These are phyloP conservation scores for Acropora yongei DNA, from an alignment of 64 coral and sea anemone genomes.

Conservation along the genomic window DNA sequence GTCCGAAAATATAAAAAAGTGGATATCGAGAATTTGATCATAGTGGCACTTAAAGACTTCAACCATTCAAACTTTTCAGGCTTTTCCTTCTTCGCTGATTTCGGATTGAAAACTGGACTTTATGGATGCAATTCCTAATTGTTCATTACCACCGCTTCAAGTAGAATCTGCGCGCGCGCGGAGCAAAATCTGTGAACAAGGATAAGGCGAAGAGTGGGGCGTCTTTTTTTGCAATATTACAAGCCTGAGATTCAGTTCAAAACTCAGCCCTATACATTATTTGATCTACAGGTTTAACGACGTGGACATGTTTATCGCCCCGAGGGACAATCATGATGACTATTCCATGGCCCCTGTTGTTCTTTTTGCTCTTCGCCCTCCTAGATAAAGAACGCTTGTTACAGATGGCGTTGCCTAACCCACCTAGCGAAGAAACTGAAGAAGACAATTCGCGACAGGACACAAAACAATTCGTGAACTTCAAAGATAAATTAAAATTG, in stretches of 20 bases:
- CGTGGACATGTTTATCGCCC: conserved; percentile 73
- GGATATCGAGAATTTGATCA: too few relatives aligned
- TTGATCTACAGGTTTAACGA: conserved; percentile 71
- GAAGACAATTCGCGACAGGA: neutral
- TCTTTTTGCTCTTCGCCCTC: conserved; percentile 60
- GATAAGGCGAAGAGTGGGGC: too few relatives aligned
- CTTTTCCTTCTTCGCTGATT: too few relatives aligned
- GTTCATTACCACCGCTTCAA: too few relatives aligned
- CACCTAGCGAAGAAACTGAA: neutral
- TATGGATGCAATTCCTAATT: too few relatives aligned
- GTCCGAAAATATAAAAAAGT: too few relatives aligned
- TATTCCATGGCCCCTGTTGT: conserved; percentile 70
- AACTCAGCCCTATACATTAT: neutral
- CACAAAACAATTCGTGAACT: neutral
- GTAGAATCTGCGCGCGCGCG: too few relatives aligned
- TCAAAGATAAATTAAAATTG: conserved; percentile 37
- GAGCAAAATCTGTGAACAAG: too few relatives aligned
- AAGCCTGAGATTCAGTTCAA: neutral
- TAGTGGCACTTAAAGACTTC: too few relatives aligned
- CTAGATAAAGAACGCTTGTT: conserved; percentile 71
- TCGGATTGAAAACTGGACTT: too few relatives aligned
- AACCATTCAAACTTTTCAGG: too few relatives aligned
- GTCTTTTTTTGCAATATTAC: neutral
- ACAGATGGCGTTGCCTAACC: neutral
- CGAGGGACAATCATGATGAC: conserved; percentile 78